Evolutionary conservation across 2,113 vertebrate genomes (phyloP), one percentile per base, ranked within the genome.

Genomic region (Mesitornis unicolor): DNA sequence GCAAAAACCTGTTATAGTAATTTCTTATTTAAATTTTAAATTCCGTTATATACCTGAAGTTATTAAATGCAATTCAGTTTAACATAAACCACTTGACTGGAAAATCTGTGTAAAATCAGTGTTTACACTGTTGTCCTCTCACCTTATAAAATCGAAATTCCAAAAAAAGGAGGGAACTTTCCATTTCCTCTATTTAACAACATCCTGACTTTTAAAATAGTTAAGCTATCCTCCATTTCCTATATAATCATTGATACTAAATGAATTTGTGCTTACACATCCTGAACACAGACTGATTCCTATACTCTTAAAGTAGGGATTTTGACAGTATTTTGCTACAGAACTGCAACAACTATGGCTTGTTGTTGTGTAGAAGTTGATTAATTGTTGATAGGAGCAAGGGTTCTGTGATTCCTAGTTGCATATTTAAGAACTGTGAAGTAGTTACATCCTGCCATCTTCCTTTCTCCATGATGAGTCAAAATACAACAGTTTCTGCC

Each of bases 151-250:
- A 77, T 35, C 67, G 59, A 87, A 76, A 35, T 48, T 71, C 56
- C 40, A 40, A 42, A 80, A 47, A 53, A n/a, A 88, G 45, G 36
- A 88, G 48, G 48, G n/a, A 86, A 65, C 88, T 96, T 96, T 69
- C 82, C 64, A 81, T 78, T 96, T 94, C 93, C 93, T 95, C 79
- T 90, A 2, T 93, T 78, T 94, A 94, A 86, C 71, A 86, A 84
- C 83, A 95, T 81, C 79, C 85, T 94, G 85, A 84, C 78, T 51
- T 90, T 70, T 69, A 77, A 81, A 95, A 84, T 29, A 80, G 43
- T 78, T 74, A 61, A 54, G 31, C 51, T 67, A 51, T 36, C 19
- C 17, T 84, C 43, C 51, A 35, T 86, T 95, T 90, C 85, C 92
- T 89, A 17, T 35, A 45, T n/a, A 84, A 90, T 59, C 71, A 84